phyloP scores from a whole-genome alignment of 2,113 vertebrate species.

The Pandion haliaetus region DNA sequence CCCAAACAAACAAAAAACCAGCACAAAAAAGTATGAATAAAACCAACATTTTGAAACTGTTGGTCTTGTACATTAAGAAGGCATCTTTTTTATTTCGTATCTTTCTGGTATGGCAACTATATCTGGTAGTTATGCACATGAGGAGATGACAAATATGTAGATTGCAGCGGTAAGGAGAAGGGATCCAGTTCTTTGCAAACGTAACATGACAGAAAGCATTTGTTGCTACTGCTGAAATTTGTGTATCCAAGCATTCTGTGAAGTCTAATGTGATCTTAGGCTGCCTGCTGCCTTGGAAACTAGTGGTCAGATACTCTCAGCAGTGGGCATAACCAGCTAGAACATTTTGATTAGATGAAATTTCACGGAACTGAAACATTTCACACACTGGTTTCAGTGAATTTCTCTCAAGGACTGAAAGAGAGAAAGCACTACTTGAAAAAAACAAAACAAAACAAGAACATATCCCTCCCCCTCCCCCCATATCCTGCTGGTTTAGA shows the following conservation, averaged over 20 bases:
- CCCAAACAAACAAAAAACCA: background rate
- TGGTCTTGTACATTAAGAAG: background rate
- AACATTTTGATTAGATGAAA: conserved; percentile 48
- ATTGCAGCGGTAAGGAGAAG: background rate
- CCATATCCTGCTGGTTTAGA: background rate
- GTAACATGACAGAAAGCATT: conserved; percentile 24
- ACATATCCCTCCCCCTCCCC: too few relatives aligned
- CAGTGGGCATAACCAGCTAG: conserved; percentile 38
- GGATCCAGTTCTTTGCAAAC: background rate
- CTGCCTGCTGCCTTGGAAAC: conserved; percentile 56
- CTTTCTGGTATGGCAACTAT: background rate
- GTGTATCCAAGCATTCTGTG: conserved; percentile 17
- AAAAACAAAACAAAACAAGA: background rate
- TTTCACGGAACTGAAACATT: conserved; percentile 44
- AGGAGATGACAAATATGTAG: background rate
- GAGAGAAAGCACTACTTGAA: background rate
- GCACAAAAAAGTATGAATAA: background rate
- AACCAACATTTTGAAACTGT: background rate
- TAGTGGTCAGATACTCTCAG: conserved; percentile 47
- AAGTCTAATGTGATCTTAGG: conserved; percentile 21
- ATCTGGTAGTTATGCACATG: background rate
- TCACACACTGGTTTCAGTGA: conserved; percentile 2
- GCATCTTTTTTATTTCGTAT: background rate
- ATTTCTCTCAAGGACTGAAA: background rate
- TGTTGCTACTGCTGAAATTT: conserved; percentile 5